Evolutionary conservation across 2,797 vertebrate genomes (phyloP).

Genomic region (Dicrostonyx torquatus): DNA sequence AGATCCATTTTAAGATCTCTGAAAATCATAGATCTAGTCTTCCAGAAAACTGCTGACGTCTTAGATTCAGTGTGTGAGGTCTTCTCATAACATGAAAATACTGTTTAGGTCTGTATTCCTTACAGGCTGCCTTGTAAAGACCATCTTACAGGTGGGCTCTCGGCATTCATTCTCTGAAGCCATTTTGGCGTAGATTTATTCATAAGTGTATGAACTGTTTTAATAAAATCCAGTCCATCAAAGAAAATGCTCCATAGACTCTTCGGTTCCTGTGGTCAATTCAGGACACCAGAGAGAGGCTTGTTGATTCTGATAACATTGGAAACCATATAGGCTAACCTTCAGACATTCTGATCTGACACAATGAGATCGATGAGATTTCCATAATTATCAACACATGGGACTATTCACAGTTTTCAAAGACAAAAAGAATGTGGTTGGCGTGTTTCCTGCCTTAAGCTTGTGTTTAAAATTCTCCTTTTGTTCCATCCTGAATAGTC

Average conservation of each 20-base stretch:
- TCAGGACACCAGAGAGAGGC: not conserved
- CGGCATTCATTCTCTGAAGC: not conserved
- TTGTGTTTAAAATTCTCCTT: slow-evolving; percentile 73
- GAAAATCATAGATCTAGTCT: not conserved
- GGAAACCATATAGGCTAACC: not conserved
- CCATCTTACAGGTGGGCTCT: not conserved
- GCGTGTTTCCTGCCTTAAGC: slow-evolving; percentile 74
- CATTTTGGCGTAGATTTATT: not conserved
- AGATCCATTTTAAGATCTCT: not conserved
- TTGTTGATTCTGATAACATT: not conserved
- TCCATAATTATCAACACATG: slow-evolving; percentile 54
- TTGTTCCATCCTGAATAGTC: slow-evolving; percentile 73
- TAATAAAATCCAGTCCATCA: not conserved
- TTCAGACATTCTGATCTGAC: slow-evolving; percentile 52
- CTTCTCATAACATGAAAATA: not conserved
- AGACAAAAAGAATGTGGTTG: slow-evolving; percentile 74
- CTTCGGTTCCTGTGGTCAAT: not conserved
- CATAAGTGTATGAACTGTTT: not conserved
- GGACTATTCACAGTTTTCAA: slow-evolving; percentile 65
- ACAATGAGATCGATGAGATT: slow-evolving; percentile 22
- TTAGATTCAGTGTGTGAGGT: slow-evolving; percentile 9
- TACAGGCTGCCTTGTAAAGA: not conserved
- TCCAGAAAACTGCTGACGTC: not conserved
- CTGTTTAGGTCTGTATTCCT: not conserved
- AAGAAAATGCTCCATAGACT: not conserved